phyloP scores from a whole-genome alignment of 2,113 vertebrate species.

The Ifrita kowaldi region DNA sequence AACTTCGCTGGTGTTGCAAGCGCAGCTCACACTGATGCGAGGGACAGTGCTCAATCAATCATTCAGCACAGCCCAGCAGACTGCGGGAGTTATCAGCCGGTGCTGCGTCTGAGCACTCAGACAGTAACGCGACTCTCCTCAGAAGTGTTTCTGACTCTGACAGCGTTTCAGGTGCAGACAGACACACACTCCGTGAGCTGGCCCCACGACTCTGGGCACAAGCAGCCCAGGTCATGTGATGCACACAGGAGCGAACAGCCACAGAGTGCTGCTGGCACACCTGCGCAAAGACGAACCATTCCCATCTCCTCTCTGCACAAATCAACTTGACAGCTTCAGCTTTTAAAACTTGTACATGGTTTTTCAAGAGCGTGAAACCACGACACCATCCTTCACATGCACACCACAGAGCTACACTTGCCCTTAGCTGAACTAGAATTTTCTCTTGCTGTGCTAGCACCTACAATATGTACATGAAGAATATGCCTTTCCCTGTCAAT shows the following conservation, averaged over 20 bases:
- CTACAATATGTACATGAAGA: background rate
- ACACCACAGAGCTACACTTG: background rate
- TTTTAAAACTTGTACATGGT: background rate
- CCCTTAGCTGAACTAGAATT: background rate
- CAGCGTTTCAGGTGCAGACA: background rate
- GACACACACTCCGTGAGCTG: background rate
- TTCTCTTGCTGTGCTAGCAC: background rate
- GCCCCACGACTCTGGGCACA: background rate
- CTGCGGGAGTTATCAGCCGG: background rate
- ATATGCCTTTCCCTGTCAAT: background rate
- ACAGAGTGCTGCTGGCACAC: background rate
- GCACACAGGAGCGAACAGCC: background rate
- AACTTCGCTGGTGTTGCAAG: background rate
- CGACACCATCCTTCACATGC: background rate
- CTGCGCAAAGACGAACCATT: rapidly evolving
- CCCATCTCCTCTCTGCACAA: background rate
- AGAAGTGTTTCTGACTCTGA: background rate
- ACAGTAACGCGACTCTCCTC: background rate
- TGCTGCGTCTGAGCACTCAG: rapidly evolving
- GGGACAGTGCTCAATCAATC: background rate
- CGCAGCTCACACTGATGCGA: background rate
- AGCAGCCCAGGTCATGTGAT: background rate
- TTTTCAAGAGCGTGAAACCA: background rate
- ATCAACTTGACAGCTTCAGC: background rate
- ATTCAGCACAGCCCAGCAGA: background rate